Conservation (phyloP, 2,113 vertebrate species). For the Melanostigma gelatinosum region DNA sequence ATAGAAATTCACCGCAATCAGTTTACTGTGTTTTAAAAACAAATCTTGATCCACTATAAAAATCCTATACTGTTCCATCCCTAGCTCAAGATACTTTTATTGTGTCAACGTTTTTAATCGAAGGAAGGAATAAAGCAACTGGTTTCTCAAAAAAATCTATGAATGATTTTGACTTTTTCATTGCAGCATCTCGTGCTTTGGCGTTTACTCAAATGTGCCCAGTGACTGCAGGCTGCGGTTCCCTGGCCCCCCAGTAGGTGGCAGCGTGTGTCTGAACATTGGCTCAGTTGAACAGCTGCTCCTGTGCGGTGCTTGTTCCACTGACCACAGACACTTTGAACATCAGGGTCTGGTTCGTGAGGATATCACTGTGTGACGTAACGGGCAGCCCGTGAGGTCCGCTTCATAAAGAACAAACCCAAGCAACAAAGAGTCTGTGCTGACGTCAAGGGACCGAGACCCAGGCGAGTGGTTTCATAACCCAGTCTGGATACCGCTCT, state of each 20-base stretch:
- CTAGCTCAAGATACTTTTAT: not conserved
- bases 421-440: not conserved
- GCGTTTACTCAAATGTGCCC: not conserved
- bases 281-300: not conserved
- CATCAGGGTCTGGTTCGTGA: slow-evolving; percentile 53
- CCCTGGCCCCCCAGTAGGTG: slow-evolving; percentile 49
- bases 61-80: no score
- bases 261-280: slow-evolving; percentile 36
- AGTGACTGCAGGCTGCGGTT: not conserved
- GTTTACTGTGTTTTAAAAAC: no score
- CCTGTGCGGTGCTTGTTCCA: not conserved
- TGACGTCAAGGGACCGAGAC: not conserved
- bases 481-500: not conserved
- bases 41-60: no score
- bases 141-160: not conserved
- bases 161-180: not conserved
- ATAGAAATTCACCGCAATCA: not conserved
- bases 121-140: not conserved
- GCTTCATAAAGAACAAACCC: slow-evolving; percentile 21
- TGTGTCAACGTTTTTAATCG: not conserved
- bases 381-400: slow-evolving; percentile 34
- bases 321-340: slow-evolving; percentile 41
- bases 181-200: not conserved
- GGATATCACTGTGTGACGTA: slow-evolving; percentile 59
- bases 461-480: not conserved